Percentiles rank a stretch among this genome's conserved stretches.
Conservation (phyloP, 2,113 vertebrate species). For the Hyperoodon ampullatus region DNA sequence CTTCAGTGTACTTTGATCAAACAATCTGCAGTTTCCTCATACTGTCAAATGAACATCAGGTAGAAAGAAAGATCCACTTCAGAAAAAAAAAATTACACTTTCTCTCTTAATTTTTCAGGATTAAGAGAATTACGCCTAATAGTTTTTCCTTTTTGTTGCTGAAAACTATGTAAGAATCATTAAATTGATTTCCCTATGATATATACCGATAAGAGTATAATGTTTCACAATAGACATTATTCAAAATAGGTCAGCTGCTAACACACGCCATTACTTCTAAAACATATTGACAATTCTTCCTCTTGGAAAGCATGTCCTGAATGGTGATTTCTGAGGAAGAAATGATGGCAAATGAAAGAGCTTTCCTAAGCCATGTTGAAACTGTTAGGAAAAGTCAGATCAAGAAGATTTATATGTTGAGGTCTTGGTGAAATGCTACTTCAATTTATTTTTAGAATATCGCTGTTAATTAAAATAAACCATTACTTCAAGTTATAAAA, state of each 20-base stretch:
- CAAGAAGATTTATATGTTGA: slow-evolving; percentile 48
- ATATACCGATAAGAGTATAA: background rate
- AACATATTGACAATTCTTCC: background rate
- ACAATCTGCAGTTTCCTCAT: slow-evolving; percentile 12
- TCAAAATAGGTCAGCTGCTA: background rate
- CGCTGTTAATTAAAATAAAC: slow-evolving; percentile 16
- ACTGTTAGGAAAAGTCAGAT: slow-evolving; percentile 6
- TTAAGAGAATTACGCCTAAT: background rate
- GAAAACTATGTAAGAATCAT: background rate
- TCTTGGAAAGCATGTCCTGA: slow-evolving; percentile 8
- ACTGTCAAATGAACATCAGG: slow-evolving; percentile 47
- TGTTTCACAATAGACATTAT: background rate
- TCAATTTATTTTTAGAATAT: background rate
- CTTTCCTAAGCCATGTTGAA: slow-evolving; percentile 48
- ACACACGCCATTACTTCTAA: background rate
- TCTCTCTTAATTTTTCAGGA: background rate
- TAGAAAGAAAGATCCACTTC: slow-evolving; percentile 40
- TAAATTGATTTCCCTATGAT: background rate
- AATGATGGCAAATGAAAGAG: background rate
- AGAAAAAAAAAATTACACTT: background rate
- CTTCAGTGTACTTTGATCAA: slow-evolving; percentile 6
- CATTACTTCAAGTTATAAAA: slow-evolving; percentile 49
- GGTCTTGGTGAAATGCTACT: slow-evolving; percentile 59
- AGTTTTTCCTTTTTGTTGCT: background rate
- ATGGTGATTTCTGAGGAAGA: slow-evolving; percentile 15